Percentiles rank a stretch among this genome's conserved stretches.
These are phyloP conservation scores for Hemistola chrysoprasaria DNA, from an alignment of 2,888 invertebrate species.

Conservation along the genomic window DNA sequence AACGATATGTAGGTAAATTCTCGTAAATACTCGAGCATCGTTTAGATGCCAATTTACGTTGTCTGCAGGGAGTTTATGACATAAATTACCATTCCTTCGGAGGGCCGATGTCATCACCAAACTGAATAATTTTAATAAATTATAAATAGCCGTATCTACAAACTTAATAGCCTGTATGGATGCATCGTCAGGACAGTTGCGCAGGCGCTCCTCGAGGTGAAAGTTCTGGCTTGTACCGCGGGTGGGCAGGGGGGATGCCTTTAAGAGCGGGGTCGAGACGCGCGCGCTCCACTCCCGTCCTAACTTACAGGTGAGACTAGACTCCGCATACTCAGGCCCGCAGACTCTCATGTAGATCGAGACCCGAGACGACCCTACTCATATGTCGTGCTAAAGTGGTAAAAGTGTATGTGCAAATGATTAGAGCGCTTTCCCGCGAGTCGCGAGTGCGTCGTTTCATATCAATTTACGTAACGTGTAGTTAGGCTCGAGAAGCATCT, in stretches of 20 bases:
- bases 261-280: slow-evolving; percentile 55
- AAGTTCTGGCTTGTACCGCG: slow-evolving; percentile 52
- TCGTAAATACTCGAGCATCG: too few species aligned
- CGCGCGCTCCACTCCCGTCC: slow-evolving; percentile 71
- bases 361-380: neutral
- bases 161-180: slow-evolving; percentile 44
- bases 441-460: slow-evolving; percentile 32
- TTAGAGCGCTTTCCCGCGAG: slow-evolving; percentile 39
- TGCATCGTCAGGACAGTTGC: slow-evolving; percentile 58
- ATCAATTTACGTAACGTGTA: slow-evolving; percentile 35
- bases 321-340: slow-evolving; percentile 23
- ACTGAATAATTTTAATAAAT: slow-evolving; percentile 15
- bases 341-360: slow-evolving; percentile 19
- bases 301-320: slow-evolving; percentile 60
- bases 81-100: slow-evolving; percentile 6
- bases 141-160: slow-evolving; percentile 10
- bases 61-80: slow-evolving; percentile 8
- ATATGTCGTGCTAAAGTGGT: slow-evolving; percentile 41
- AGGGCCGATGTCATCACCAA: slow-evolving; percentile 8
- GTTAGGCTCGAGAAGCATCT: slow-evolving; percentile 17
- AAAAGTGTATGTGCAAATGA: slow-evolving; percentile 41
- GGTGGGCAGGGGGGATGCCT: slow-evolving; percentile 51
- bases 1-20: too few species aligned
- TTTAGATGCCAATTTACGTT: too few species aligned
- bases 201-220: slow-evolving; percentile 60